Evolutionary conservation across 2,888 invertebrate species (phyloP).

Genomic region (Callosobruchus maculatus): DNA sequence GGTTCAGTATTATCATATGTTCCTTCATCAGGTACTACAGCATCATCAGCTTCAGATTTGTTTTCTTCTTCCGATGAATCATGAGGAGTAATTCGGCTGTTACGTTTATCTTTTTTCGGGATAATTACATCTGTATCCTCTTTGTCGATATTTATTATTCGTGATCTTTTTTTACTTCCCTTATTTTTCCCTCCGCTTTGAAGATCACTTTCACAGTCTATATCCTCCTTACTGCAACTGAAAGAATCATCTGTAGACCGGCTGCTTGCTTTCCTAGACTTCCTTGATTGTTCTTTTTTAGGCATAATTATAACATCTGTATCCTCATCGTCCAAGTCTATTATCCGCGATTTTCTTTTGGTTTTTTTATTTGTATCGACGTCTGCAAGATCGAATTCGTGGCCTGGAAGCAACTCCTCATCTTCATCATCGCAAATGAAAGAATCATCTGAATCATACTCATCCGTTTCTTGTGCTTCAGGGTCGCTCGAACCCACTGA

Average conservation of each 20-base stretch:
- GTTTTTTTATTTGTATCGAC: too few species aligned
- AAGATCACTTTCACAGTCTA: too few species aligned
- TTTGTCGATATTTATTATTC: conserved; percentile 25
- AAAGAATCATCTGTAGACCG: too few species aligned
- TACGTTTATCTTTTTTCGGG: not conserved
- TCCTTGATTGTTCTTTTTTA: too few species aligned
- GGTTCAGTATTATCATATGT: not conserved
- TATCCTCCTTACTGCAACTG: too few species aligned
- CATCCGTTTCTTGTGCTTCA: conserved; percentile 28
- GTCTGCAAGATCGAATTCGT: too few species aligned
- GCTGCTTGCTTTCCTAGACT: too few species aligned
- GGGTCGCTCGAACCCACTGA: conserved; percentile 37
- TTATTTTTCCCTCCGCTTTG: conserved; percentile 8
- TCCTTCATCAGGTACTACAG: not conserved
- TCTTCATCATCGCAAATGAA: conserved; percentile 38
- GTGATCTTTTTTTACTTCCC: conserved; percentile 22
- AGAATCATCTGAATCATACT: conserved; percentile 34
- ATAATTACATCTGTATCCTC: conserved; percentile 24
- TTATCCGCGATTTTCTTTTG: too few species aligned
- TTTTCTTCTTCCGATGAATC: not conserved
- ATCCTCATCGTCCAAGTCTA: too few species aligned
- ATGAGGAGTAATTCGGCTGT: not conserved
- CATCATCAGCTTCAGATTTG: not conserved
- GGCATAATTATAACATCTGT: too few species aligned
- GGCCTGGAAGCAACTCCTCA: conserved; percentile 36